Evolutionary conservation across 2,113 vertebrate species (phyloP).

Genomic region (Phrynosoma blainvillii): DNA sequence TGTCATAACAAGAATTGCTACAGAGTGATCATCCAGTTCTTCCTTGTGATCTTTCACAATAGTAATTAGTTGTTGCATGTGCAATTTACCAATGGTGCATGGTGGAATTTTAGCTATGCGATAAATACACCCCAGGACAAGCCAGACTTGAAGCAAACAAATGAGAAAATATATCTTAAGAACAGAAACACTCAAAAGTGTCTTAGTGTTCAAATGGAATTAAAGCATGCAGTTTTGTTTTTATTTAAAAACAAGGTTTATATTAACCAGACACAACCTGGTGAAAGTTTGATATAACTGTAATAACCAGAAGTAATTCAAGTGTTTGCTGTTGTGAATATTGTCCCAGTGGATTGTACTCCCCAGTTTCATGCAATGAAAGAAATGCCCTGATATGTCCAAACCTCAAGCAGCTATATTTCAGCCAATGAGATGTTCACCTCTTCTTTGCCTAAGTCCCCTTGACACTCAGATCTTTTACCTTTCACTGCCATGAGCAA

Average conservation of each 20-base stretch:
- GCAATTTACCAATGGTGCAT: background rate
- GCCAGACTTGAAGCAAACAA: background rate
- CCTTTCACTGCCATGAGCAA: background rate
- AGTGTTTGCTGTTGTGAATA: background rate
- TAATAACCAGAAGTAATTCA: background rate
- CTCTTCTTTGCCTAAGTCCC: no score
- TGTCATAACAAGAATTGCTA: background rate
- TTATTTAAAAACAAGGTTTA: no score
- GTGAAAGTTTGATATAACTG: background rate
- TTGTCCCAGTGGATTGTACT: background rate
- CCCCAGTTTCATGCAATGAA: background rate
- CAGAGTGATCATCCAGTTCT: background rate
- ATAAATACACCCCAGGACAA: background rate
- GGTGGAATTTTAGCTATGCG: background rate
- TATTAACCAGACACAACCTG: no score
- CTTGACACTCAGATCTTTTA: background rate
- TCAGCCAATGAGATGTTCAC: background rate
- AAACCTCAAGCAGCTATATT: background rate
- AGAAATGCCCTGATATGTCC: background rate
- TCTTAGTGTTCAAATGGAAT: no score
- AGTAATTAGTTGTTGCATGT: background rate
- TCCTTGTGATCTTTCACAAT: background rate
- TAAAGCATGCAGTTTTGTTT: no score
- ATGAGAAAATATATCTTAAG: no score
- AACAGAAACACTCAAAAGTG: background rate